Evolutionary conservation across 2,797 vertebrate species (phyloP).

Genomic region (Furcifer pardalis): DNA sequence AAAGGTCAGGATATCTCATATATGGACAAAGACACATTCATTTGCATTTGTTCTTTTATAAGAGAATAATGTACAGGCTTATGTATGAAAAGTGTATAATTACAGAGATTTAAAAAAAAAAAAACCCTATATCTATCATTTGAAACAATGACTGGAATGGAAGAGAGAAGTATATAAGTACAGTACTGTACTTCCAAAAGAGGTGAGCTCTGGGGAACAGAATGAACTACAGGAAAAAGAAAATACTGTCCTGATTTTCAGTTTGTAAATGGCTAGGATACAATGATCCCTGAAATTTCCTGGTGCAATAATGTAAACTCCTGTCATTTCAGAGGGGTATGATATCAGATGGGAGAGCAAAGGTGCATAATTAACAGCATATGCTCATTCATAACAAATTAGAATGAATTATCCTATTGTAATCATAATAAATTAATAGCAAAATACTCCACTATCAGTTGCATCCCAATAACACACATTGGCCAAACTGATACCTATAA

Average conservation of each 20-base stretch:
- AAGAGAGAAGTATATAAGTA: background rate
- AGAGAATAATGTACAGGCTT: background rate
- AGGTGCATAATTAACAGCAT: too few relatives aligned
- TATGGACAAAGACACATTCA: background rate
- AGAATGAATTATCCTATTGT: too few relatives aligned
- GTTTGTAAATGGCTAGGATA: too few relatives aligned
- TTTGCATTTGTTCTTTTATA: background rate
- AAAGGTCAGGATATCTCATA: slow-evolving; percentile 24
- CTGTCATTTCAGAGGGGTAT: too few relatives aligned
- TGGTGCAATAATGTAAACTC: too few relatives aligned
- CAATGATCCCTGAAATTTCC: too few relatives aligned
- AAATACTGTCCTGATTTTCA: background rate
- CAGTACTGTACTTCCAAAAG: background rate
- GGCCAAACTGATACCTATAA: too few relatives aligned
- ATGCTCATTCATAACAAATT: too few relatives aligned
- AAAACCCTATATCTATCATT: background rate
- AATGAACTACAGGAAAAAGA: background rate
- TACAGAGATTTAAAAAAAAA: background rate
- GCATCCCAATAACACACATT: too few relatives aligned
- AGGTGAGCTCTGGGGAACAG: background rate
- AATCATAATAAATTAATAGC: too few relatives aligned
- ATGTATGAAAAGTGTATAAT: background rate
- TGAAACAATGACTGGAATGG: background rate
- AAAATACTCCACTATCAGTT: too few relatives aligned
- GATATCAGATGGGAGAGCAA: too few relatives aligned